A percentile compares a stretch with the other conserved stretches of the same genome.
Evolutionary conservation across 1,140 invertebrate species (phyloP).

Genomic region (Drosophila equinoxialis): DNA sequence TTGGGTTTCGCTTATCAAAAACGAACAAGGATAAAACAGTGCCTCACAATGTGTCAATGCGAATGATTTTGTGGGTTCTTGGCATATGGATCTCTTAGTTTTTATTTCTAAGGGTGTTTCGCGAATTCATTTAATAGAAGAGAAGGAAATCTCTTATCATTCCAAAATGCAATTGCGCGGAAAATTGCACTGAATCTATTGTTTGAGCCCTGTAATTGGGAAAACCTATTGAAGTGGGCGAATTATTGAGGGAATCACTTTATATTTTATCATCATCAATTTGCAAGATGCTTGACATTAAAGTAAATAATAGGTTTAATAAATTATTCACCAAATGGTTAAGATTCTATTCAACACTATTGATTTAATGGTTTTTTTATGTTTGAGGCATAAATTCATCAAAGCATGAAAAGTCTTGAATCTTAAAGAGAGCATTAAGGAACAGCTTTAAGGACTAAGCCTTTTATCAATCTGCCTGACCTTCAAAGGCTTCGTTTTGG

Average conservation of each 20-base stretch:
- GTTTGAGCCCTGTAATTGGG: neutral
- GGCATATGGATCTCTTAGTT: neutral
- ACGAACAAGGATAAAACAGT: neutral
- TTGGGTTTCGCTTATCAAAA: slow-evolving; percentile 47
- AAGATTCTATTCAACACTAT: too few relatives aligned
- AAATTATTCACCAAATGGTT: neutral
- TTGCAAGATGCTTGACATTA: neutral
- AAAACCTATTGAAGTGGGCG: slow-evolving; percentile 2
- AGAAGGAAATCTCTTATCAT: neutral
- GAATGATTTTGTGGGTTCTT: slow-evolving; percentile 69
- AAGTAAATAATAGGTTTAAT: neutral
- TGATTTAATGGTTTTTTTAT: too few relatives aligned
- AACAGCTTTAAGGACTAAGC: neutral
- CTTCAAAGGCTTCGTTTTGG: neutral
- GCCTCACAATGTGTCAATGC: slow-evolving; percentile 29
- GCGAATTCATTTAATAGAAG: slow-evolving; percentile 13
- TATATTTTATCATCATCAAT: neutral
- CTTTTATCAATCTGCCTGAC: neutral
- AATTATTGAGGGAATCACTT: neutral
- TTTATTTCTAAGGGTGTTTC: slow-evolving; percentile 10
- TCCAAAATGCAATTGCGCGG: slow-evolving; percentile 58
- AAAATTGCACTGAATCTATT: slow-evolving; percentile 65
- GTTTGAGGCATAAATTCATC: too few relatives aligned
- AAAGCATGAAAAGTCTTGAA: too few relatives aligned
- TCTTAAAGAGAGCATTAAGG: too few relatives aligned